These are phyloP conservation scores for Anguilla japonica DNA, from an alignment of 2,113 vertebrate species.

Conservation along the genomic window DNA sequence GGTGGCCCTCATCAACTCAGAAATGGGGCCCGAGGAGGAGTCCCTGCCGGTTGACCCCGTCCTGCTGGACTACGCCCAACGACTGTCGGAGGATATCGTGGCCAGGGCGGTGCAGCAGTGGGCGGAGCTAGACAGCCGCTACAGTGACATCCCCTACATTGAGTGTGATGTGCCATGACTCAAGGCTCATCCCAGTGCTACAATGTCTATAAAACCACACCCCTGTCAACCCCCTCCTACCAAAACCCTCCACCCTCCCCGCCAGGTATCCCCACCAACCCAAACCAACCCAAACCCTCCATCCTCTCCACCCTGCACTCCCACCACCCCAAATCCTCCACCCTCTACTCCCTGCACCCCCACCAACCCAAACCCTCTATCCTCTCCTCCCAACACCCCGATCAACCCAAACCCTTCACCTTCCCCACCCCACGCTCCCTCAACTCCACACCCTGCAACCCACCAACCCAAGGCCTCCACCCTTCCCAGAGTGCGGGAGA, in stretches of 20 bases:
- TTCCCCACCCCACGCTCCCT: too few relatives aligned
- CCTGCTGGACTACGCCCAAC: constrained; percentile 83
- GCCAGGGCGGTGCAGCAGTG: constrained; percentile 85
- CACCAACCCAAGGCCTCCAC: too few relatives aligned
- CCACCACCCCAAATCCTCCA: neutral
- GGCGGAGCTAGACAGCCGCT: constrained; percentile 82
- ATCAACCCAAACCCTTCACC: neutral
- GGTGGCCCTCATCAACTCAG: constrained; percentile 57
- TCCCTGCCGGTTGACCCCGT: constrained; percentile 50
- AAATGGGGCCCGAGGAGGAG: constrained; percentile 46
- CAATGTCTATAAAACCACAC: neutral
- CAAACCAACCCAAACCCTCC: neutral
- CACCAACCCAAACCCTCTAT: too few relatives aligned
- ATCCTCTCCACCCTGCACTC: neutral
- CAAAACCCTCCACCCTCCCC: neutral
- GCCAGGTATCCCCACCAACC: neutral
- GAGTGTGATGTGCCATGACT: constrained; percentile 84
- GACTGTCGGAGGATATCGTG: constrained; percentile 84
- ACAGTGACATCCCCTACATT: constrained; percentile 91
- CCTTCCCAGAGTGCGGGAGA: neutral
- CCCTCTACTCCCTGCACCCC: too few relatives aligned
- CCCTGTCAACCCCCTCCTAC: neutral
- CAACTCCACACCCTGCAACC: too few relatives aligned
- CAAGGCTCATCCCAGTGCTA: neutral
- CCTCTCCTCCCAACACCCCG: too few relatives aligned